Evolutionary conservation across 2,888 invertebrate species (phyloP), one percentile per base, ranked within the genome.

Genomic region (Minunthozetes semirufus): DNA sequence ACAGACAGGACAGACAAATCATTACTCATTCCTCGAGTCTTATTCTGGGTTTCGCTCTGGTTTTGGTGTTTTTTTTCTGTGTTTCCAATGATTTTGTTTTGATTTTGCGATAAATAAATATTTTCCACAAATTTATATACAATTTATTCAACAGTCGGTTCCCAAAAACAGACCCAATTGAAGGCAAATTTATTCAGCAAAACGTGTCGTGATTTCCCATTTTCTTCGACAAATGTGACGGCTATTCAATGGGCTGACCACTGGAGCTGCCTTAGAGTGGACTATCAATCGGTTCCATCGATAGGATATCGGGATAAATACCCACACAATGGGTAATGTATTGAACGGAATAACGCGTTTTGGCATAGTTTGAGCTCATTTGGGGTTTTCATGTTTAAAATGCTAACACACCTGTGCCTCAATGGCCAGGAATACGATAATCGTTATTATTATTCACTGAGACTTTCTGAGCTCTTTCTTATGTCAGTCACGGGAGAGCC

Each of bases 281-380:
- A 3, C 59, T 42, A 42, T 42, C 42, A 27, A 29, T 59, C 29
- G 59, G 27, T 59, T 15, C 29, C 15, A 59, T 59, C 66, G 66
- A 17, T 33, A 27, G 38, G 42, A 22, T 19, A 38, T 66, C 33
- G 19, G 66, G 38, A 38, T 42, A 66, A 66, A 66, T 66, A 42
- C 15, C 13, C 1, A 17, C 5, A 59, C 59, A 59, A 59, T 15
- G 11, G 56, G 27, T 29, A 50, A 50, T 17, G n/a, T 50, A 19
- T 19, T 17, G 22, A 27, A 59, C 22, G 27, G 27, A 11, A 59
- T 59, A 59, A 59, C 66, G 42, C 66, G 63, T 42, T n/a, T 66
- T 66, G 11, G 66, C 66, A 66, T 66, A 66, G 42, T 66, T 66
- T 66, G 42, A 66, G 66, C 66, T 66, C 66, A 66, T 66, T 66